These are phyloP conservation scores for Eulemur macaco DNA, from an alignment of 2,113 vertebrate genomes.

Conservation along the genomic window DNA sequence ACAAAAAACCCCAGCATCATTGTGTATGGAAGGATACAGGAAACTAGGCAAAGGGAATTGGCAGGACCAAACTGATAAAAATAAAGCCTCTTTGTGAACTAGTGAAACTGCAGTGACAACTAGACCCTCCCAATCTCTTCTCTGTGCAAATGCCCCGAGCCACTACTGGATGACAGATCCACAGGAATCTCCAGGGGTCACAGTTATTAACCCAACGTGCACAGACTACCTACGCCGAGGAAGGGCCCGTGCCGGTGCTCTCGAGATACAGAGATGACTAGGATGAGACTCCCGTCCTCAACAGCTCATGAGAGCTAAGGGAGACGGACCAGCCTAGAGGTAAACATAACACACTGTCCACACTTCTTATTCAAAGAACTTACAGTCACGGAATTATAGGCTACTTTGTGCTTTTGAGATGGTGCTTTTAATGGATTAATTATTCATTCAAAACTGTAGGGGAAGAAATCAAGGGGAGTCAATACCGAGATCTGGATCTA, in stretches of 20 bases:
- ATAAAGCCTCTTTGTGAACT: background rate
- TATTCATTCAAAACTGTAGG: background rate
- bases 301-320: background rate
- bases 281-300: background rate
- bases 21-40: background rate
- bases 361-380: background rate
- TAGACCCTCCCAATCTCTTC: background rate
- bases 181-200: background rate
- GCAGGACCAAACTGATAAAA: background rate
- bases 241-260: background rate
- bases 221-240: accelerated
- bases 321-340: background rate
- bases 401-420: background rate
- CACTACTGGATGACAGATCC: background rate
- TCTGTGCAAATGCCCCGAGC: background rate
- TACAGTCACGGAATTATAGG: background rate
- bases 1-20: background rate
- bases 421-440: background rate
- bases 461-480: background rate
- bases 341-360: background rate
- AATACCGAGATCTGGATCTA: background rate
- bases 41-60: background rate
- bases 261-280: background rate
- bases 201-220: background rate
- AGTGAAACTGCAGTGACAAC: background rate